Evolutionary conservation across 2,113 vertebrate genomes (phyloP).

Genomic region (Istiophorus platypterus): DNA sequence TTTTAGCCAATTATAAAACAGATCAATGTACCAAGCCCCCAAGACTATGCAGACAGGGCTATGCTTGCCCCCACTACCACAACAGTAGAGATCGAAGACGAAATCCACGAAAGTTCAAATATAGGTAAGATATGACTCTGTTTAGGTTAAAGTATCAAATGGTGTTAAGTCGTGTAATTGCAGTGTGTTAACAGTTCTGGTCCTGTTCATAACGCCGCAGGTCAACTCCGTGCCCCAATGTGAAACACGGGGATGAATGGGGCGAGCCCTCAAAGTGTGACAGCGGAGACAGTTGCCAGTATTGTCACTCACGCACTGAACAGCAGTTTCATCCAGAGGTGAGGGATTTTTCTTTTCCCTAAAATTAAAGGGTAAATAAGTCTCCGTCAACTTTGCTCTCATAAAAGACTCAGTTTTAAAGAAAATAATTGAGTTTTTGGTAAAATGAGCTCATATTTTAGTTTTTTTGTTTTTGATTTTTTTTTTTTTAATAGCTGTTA

Average conservation of each 20-base stretch:
- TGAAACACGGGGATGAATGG: conserved; percentile 95
- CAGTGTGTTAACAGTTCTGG: background rate
- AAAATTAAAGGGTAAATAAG: background rate
- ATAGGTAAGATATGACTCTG: conserved; percentile 82
- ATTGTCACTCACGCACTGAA: conserved; percentile 94
- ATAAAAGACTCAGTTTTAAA: background rate
- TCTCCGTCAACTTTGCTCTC: background rate
- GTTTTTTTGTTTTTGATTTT: conserved; percentile 1
- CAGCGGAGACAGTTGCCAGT: conserved; percentile 90
- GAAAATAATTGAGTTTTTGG: background rate
- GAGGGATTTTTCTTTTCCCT: conserved; percentile 26
- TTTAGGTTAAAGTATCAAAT: background rate
- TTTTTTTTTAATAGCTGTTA: too few species aligned
- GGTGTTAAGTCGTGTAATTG: background rate
- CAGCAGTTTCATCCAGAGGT: conserved; percentile 97
- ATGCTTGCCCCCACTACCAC: conserved; percentile 94
- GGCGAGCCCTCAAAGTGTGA: conserved; percentile 93
- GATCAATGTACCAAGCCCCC: conserved; percentile 94
- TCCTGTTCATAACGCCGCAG: conserved; percentile 72
- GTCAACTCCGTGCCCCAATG: conserved; percentile 92
- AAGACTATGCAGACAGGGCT: conserved; percentile 94
- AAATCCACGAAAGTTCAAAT: conserved; percentile 92
- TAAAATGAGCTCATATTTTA: background rate
- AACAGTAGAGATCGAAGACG: conserved; percentile 92
- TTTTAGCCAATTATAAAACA: conserved; percentile 95